Evolutionary conservation across 64 coral and sea anemone genomes (phyloP).

Genomic region (Stichodactyla helianthus): DNA sequence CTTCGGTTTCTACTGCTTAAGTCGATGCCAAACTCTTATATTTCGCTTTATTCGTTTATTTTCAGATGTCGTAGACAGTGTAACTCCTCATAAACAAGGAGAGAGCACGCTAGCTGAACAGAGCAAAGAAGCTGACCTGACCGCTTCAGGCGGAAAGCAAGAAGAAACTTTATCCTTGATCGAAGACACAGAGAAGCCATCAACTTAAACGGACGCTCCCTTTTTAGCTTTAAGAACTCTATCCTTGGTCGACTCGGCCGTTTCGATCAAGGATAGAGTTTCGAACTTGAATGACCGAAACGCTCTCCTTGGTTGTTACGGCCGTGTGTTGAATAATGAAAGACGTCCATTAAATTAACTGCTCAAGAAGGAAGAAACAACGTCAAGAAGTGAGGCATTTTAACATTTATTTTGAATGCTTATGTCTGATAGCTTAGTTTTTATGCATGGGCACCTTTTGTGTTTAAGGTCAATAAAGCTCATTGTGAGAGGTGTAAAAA

Average conservation of each 20-base stretch:
- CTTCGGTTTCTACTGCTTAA: background rate
- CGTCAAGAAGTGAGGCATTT: background rate
- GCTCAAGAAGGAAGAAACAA: background rate
- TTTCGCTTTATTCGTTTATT: background rate
- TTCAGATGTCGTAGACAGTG: background rate
- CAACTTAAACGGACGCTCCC: background rate
- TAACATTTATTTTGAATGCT: background rate
- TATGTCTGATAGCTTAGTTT: background rate
- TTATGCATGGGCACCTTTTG: background rate
- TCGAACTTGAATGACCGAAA: background rate
- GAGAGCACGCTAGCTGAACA: background rate
- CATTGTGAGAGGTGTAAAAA: background rate
- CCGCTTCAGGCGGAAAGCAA: background rate
- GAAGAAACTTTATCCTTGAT: conserved; percentile 12
- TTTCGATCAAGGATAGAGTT: conserved; percentile 19
- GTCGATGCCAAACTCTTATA: background rate
- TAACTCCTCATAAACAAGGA: background rate
- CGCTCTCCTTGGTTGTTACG: conserved; percentile 1
- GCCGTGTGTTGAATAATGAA: background rate
- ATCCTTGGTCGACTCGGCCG: conserved; percentile 9
- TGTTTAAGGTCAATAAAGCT: background rate
- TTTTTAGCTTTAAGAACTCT: background rate
- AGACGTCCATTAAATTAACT: background rate
- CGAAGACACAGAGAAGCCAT: background rate
- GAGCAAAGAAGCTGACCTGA: background rate